Base-by-base conservation (phyloP, 2,797 vertebrate species). In the Kryptopterus vitreolus region DNA sequence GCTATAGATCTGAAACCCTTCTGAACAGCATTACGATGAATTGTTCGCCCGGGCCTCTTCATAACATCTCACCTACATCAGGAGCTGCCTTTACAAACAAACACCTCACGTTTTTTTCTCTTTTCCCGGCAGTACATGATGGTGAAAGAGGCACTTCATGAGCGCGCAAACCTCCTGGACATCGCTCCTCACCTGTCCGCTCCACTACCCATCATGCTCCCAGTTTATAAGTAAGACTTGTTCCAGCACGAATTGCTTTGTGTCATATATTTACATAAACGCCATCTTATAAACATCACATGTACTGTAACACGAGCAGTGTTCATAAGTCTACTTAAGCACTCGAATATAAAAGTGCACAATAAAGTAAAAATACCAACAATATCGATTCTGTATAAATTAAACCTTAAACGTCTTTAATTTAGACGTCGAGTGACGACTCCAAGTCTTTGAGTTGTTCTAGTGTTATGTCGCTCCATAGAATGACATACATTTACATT, bases 131-230 rank as follows among this genome's bases (percentile, higher is more conserved):
- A 99, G 98, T 99, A 98, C 91, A 95, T 92, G 94, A 95, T 99
- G 94, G 98, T 99, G 84, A 98, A 98, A 89, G 98, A 99, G 88
- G 96, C 98, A 0, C 96, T 99, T 12, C 94, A 95, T 0, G 98
- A 99, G 85, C 94, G 98, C 58, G 95, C 97, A 48, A 96, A 99
- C 88, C 93, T 99, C 18, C 93, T 99, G 80, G 93, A 98, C 73
- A 96, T 99, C 0, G 98, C 98, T 0, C 98, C 98, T 8, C 97
- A 99, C 87, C 93, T 99, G 1, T 98, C 98, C 0, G 94, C 93
- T 1, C 95, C 97, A 0, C 84, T 99, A 82, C 98, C 98, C 84
- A 99, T 99, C 89, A 99, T 99, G 98, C 96, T 99, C 5, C 98
- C 98, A 76, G 91, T 99, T 89, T 99, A 99, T 93, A 99, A 95